Conservation (phyloP, 2,113 vertebrate genomes). For the Microcebus tavaratra region DNA sequence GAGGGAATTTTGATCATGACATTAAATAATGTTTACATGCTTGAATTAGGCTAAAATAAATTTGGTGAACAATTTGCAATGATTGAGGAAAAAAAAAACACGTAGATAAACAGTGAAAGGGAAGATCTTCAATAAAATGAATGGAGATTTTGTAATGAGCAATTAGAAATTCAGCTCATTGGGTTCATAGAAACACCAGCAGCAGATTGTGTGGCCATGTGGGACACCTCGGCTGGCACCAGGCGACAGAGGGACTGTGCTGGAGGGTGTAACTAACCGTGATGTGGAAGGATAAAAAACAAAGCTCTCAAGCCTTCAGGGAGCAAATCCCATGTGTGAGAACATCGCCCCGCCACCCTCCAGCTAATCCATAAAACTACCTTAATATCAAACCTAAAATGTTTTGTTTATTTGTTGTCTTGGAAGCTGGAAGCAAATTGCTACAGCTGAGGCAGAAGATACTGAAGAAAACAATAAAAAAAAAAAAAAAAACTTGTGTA, state of each 20-base stretch:
- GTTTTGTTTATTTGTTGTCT: slow-evolving; percentile 17
- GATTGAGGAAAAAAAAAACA: background rate
- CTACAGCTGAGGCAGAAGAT: background rate
- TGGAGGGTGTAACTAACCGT: background rate
- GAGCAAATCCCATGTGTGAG: background rate
- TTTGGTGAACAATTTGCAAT: background rate
- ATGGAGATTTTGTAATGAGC: slow-evolving; percentile 36
- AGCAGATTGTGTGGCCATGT: slow-evolving; percentile 58
- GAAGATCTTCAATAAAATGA: slow-evolving; percentile 5
- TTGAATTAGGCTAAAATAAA: slow-evolving; percentile 26
- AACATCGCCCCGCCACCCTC: background rate
- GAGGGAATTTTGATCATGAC: background rate
- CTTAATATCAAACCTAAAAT: background rate
- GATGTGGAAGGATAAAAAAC: background rate
- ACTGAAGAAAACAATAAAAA: background rate
- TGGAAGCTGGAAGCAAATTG: slow-evolving; percentile 12
- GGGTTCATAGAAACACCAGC: slow-evolving; percentile 47
- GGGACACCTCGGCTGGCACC: slow-evolving; percentile 36
- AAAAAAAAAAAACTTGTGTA: background rate
- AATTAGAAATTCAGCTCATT: slow-evolving; percentile 59
- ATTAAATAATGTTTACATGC: slow-evolving; percentile 28
- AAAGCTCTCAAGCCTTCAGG: background rate
- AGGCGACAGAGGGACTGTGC: background rate
- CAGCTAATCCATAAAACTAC: background rate
- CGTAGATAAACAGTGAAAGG: background rate